Evolutionary conservation across 1,140 invertebrate species (phyloP).

Genomic region (Trichonephila clavata): DNA sequence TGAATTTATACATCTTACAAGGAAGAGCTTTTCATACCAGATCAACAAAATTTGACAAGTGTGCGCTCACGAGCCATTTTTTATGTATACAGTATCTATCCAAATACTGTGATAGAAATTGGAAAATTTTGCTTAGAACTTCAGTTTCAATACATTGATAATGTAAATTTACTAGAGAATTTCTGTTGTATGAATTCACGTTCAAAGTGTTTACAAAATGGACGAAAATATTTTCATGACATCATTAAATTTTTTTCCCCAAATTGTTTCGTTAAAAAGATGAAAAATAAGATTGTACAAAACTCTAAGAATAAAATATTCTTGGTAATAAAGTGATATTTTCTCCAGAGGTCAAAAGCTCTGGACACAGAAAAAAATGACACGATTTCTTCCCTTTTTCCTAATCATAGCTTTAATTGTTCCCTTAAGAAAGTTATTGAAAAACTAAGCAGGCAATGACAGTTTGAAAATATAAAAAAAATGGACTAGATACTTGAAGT

Average conservation of each 20-base stretch:
- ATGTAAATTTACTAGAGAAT: neutral
- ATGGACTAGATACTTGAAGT: no score
- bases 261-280: neutral
- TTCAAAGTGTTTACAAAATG: neutral
- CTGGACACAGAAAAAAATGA: no score
- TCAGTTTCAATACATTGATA: neutral
- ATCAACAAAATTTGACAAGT: slow-evolving; percentile 32
- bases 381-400: no score
- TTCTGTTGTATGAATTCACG: neutral
- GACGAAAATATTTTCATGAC: neutral
- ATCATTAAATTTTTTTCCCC: neutral
- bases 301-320: no score
- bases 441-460: no score
- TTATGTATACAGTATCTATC: neutral
- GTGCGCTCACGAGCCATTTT: slow-evolving; percentile 48
- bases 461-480: no score
- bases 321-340: no score
- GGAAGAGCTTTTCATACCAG: slow-evolving; percentile 55
- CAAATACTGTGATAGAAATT: neutral
- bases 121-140: neutral
- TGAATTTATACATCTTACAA: slow-evolving; percentile 63
- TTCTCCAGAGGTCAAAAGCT: no score
- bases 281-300: no score
- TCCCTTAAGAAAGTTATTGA: no score
- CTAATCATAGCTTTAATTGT: no score